A percentile compares a stretch with the other conserved stretches of the same genome.
Conservation (phyloP, 2,113 vertebrate species). For the Copsychus sechellarum region DNA sequence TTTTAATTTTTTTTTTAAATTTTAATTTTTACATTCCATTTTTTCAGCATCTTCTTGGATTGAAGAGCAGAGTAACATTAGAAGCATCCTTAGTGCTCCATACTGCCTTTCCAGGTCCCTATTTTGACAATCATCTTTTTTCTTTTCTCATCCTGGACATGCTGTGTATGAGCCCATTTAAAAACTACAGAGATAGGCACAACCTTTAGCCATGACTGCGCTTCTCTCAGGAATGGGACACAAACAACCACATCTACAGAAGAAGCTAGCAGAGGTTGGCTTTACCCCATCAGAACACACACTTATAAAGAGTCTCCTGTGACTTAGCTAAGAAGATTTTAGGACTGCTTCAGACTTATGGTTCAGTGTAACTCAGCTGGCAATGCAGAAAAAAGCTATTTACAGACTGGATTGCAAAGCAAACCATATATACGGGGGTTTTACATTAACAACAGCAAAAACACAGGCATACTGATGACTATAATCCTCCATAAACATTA, state of each 20-base stretch:
- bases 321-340: slow-evolving; percentile 14
- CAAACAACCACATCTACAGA: background rate
- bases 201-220: background rate
- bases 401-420: background rate
- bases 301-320: background rate
- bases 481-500: background rate
- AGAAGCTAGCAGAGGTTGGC: background rate
- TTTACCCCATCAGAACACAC: background rate
- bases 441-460: background rate
- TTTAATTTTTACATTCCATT: background rate
- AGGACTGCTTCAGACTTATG: background rate
- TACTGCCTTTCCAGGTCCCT: background rate
- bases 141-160: background rate
- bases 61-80: background rate
- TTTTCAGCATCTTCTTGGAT: background rate
- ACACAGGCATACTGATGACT: background rate
- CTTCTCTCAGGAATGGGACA: background rate
- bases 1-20: background rate
- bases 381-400: background rate
- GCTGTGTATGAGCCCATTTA: background rate
- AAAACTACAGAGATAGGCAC: background rate
- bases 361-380: background rate
- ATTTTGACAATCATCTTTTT: background rate
- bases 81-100: background rate
- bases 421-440: background rate